phyloP scores from a whole-genome alignment of 2,113 vertebrate genomes.

The Notiomystis cincta region DNA sequence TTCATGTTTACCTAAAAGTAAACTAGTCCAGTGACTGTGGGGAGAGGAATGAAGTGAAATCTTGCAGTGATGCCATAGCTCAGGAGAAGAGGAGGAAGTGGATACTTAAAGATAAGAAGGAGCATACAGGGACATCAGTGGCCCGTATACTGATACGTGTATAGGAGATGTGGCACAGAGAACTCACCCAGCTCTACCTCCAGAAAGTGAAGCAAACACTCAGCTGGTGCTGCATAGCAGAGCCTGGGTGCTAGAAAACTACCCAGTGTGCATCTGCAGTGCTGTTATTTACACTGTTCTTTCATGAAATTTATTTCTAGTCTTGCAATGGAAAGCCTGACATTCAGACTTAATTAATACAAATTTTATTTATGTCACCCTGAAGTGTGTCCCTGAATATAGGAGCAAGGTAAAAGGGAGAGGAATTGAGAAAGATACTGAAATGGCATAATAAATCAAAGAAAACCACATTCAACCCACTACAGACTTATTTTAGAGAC shows the following conservation, averaged over 20 bases:
- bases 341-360: not conserved
- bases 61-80: not conserved
- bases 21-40: too few relatives aligned
- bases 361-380: not conserved
- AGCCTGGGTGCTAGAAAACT: not conserved
- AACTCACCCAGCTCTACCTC: not conserved
- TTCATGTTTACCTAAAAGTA: not conserved
- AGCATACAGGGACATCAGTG: not conserved
- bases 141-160: not conserved
- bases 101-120: not conserved
- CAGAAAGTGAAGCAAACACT: not conserved
- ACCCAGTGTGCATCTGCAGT: not conserved
- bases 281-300: not conserved
- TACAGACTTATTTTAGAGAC: not conserved
- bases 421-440: not conserved
- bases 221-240: not conserved
- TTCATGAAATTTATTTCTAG: not conserved
- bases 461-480: accelerated
- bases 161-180: not conserved
- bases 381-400: not conserved
- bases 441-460: not conserved
- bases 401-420: not conserved
- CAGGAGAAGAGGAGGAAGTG: not conserved
- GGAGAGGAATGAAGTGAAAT: not conserved
- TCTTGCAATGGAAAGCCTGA: not conserved